Evolutionary conservation across 2,113 vertebrate species (phyloP), one percentile per base, ranked within the genome.

Genomic region (Chamaetylas fuelleborni): DNA sequence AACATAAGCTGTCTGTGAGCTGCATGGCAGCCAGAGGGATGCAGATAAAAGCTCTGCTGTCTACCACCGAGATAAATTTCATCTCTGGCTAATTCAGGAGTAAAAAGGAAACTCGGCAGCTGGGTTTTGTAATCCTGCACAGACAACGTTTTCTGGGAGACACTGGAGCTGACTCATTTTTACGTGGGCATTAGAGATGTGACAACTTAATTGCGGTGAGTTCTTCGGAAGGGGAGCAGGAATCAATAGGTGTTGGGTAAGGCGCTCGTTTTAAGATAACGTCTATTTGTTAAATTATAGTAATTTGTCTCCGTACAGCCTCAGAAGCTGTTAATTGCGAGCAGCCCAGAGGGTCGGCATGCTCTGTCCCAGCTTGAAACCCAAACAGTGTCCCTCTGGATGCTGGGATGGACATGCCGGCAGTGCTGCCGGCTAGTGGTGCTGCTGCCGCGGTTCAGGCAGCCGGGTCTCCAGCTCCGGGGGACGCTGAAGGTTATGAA

Each of bases 201-300:
- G 97, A 97, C 96, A 97, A 90, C 93, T 97, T 97, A 97, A 97
- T 97, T 97, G 96, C 22, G 1, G 95, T 74, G 89, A 90, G 62
- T 92, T 93, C 94, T 96, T 93, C 11, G 5, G 79, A 88, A 66
- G 34, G 74, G 78, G 88, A 86, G 60, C 62, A 29, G 86, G 83
- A 95, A 97, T 97, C 96, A 95, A 97, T 97, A 95, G 91, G 88
- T 95, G 92, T 95, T 96, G 92, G 79, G 67, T 81, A 89, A 96
- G 81, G 81, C 53, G 0, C 74, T 96, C 29, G 53, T 96, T 97
- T 94, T 95, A 93, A 97, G 96, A 97, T 97, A 97, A 97, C 93
- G 94, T 97, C 96, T 97, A 50, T 97, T 97, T 96, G 96, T 92
- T 90, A 96, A 97, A 97, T 97, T 97, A 96, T 84, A 96, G 93